Percentiles rank a stretch among this genome's conserved stretches.
Evolutionary conservation across 2,113 vertebrate genomes (phyloP).

Genomic region (Equus przewalskii): DNA sequence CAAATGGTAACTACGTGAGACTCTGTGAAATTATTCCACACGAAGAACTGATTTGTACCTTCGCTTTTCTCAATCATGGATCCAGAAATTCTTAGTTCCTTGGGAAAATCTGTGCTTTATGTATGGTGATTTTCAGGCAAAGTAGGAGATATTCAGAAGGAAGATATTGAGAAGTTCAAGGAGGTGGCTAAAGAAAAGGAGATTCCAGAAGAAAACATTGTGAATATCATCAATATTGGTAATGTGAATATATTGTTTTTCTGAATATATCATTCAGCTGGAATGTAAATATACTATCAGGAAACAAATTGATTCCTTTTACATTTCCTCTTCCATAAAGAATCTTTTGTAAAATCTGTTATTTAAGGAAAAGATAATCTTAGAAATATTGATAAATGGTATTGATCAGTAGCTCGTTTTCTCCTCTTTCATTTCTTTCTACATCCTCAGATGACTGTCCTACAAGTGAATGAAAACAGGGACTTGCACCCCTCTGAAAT

Average conservation of each 20-base stretch:
- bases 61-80: background rate
- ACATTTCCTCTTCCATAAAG: background rate
- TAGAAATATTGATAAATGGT: background rate
- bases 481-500: too few species aligned
- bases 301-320: background rate
- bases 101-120: background rate
- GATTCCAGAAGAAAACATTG: background rate
- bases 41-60: background rate
- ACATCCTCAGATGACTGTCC: background rate
- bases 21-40: background rate
- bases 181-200: accelerated
- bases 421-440: background rate
- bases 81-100: background rate
- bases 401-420: background rate
- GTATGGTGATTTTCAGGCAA: background rate
- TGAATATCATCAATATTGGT: background rate
- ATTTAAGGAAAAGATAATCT: background rate
- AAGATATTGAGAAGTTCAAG: background rate
- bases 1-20: too few species aligned
- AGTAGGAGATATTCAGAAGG: accelerated
- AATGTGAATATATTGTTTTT: background rate
- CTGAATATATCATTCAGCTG: background rate
- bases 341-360: background rate
- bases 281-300: background rate
- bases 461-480: too few species aligned